phyloP scores from a whole-genome alignment of 2,888 invertebrate species.

The Callinectes sapidus region DNA sequence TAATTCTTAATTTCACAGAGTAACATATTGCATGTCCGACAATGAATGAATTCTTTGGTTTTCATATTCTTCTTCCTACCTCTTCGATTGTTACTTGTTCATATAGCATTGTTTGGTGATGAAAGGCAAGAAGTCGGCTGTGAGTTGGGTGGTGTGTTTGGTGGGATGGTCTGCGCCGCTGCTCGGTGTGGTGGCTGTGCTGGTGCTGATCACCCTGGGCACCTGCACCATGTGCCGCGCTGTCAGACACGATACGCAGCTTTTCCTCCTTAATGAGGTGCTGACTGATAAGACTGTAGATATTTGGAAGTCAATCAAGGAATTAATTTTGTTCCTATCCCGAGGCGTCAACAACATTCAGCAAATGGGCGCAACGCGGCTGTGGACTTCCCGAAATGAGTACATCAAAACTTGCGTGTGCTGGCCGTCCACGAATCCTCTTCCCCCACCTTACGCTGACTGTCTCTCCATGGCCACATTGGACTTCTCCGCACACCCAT shows the following conservation, averaged over 20 bases:
- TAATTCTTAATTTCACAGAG: no score
- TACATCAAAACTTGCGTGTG: not conserved
- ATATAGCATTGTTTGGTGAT: not conserved
- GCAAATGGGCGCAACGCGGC: not conserved
- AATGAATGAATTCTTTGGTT: not conserved
- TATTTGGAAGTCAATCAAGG: not conserved
- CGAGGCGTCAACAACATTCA: not conserved
- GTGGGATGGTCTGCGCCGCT: not conserved
- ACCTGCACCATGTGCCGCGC: not conserved
- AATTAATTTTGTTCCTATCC: not conserved
- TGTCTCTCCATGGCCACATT: slow-evolving; percentile 16
- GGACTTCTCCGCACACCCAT: not conserved
- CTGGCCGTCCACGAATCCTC: not conserved
- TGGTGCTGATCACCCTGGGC: not conserved
- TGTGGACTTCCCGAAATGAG: not conserved
- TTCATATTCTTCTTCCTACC: not conserved
- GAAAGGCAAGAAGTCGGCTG: not conserved
- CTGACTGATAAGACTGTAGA: not conserved
- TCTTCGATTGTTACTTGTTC: not conserved
- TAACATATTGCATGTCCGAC: no score
- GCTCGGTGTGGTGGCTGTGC: not conserved
- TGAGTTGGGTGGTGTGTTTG: not conserved
- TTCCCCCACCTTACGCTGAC: not conserved
- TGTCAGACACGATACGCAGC: not conserved
- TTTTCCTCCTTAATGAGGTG: not conserved